These are phyloP conservation scores for Paraescarpia echinospica DNA, from an alignment of 1,140 invertebrate species.

Conservation along the genomic window DNA sequence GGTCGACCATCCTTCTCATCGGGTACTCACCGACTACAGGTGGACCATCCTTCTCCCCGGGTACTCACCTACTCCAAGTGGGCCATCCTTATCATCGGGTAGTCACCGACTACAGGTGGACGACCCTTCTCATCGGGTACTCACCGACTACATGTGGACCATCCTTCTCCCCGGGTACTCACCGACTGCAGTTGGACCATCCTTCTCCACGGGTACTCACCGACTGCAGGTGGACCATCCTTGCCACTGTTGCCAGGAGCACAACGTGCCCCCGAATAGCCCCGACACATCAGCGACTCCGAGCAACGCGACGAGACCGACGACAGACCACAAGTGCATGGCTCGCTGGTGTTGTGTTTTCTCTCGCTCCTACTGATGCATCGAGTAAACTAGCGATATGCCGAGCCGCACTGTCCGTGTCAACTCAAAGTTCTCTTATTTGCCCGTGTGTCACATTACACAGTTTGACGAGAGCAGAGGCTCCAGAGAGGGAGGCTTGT, in stretches of 20 bases:
- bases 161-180: not conserved
- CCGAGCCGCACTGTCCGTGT: not conserved
- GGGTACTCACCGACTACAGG: not conserved
- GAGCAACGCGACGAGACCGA: not conserved
- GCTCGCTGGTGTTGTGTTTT: not conserved
- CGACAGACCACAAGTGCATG: not conserved
- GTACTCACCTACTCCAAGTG: not conserved
- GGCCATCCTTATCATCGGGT: not conserved
- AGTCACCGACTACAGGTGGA: not conserved
- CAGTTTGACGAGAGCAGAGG: not conserved
- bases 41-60: not conserved
- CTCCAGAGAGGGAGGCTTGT: not conserved
- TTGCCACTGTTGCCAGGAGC: not conserved
- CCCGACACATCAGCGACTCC: not conserved
- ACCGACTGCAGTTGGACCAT: not conserved
- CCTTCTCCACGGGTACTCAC: not conserved
- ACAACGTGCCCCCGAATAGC: not conserved
- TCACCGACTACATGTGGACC: not conserved
- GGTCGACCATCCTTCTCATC: not conserved
- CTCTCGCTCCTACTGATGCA: not conserved
- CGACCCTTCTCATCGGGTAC: not conserved
- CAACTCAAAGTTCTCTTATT: not conserved
- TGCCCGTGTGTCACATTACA: not conserved
- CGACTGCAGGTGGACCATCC: not conserved
- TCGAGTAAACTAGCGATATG: not conserved